A percentile compares a stretch with the other conserved stretches of the same genome.
phyloP scores from a whole-genome alignment of 2,797 vertebrate genomes.

The Serranus cabrilla region DNA sequence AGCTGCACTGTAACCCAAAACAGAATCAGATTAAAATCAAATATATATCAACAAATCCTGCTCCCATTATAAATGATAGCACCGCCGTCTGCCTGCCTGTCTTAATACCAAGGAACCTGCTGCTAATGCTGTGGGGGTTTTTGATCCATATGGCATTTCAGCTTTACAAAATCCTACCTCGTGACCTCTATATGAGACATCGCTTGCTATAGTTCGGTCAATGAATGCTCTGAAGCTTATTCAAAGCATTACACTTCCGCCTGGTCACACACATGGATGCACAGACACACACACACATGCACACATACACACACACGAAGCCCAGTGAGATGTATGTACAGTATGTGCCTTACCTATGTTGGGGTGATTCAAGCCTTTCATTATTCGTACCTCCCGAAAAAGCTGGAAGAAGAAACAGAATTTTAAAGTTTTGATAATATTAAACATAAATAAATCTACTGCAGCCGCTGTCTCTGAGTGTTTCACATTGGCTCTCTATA shows the following conservation, averaged over 20 bases:
- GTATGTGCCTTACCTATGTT: slow-evolving; percentile 91
- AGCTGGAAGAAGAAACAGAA: slow-evolving; percentile 83
- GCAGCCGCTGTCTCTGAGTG: neutral
- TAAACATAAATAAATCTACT: slow-evolving; percentile 1
- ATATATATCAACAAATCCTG: slow-evolving; percentile 48
- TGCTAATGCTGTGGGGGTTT: slow-evolving; percentile 45
- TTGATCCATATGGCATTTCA: slow-evolving; percentile 65
- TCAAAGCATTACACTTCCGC: slow-evolving; percentile 46
- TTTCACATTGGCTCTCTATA: neutral
- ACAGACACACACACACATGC: neutral
- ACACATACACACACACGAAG: slow-evolving; percentile 2
- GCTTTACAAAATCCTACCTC: slow-evolving; percentile 64
- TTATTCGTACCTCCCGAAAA: slow-evolving; percentile 95
- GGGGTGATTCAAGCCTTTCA: slow-evolving; percentile 95
- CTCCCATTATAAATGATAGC: slow-evolving; percentile 37
- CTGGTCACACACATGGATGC: slow-evolving; percentile 45
- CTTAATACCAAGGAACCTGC: slow-evolving; percentile 37
- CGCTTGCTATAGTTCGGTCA: slow-evolving; percentile 21
- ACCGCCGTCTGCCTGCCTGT: slow-evolving; percentile 40
- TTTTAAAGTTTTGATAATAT: slow-evolving; percentile 13
- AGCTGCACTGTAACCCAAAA: slow-evolving; percentile 89
- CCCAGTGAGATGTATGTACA: neutral
- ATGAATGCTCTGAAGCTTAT: slow-evolving; percentile 39
- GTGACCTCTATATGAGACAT: slow-evolving; percentile 57
- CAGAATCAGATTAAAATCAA: slow-evolving; percentile 61